Evolutionary conservation across 2,888 invertebrate genomes (phyloP).

Genomic region (Dasypogon diadema): DNA sequence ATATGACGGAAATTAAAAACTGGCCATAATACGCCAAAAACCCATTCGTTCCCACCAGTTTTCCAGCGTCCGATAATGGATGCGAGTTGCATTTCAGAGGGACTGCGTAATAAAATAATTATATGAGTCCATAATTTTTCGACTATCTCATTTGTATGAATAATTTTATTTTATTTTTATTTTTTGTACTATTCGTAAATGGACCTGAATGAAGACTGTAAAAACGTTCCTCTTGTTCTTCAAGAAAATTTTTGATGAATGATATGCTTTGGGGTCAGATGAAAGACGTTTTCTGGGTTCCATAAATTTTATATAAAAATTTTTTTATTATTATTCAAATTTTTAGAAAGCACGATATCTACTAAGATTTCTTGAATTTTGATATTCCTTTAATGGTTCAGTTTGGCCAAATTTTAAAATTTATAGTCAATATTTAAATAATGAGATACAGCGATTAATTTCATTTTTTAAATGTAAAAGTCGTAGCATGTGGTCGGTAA

Average conservation of each 20-base stretch:
- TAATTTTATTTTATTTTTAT: slow-evolving; percentile 8
- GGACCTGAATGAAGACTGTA: background rate
- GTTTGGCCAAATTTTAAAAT: too few relatives aligned
- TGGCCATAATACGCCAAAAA: slow-evolving; percentile 12
- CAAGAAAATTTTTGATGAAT: slow-evolving; percentile 17
- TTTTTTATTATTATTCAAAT: slow-evolving; percentile 29
- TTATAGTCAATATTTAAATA: too few relatives aligned
- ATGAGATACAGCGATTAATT: too few relatives aligned
- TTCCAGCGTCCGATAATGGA: background rate
- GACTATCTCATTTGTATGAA: slow-evolving; percentile 44
- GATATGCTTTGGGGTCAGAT: slow-evolving; percentile 35
- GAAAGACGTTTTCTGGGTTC: background rate
- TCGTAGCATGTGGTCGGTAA: too few relatives aligned
- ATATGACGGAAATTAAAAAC: slow-evolving; percentile 45
- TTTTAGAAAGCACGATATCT: background rate
- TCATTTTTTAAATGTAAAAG: too few relatives aligned
- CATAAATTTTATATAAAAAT: slow-evolving; percentile 15
- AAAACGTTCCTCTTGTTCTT: background rate
- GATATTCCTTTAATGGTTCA: too few relatives aligned
- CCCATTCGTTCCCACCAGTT: slow-evolving; percentile 1
- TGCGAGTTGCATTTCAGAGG: slow-evolving; percentile 1
- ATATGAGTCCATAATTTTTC: slow-evolving; percentile 51
- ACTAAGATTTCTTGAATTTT: too few relatives aligned
- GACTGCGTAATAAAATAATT: slow-evolving; percentile 47
- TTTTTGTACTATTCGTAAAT: background rate